Evolutionary conservation across 92 coral and sea anemone genomes (phyloP).

Genomic region (Palythoa grandis): DNA sequence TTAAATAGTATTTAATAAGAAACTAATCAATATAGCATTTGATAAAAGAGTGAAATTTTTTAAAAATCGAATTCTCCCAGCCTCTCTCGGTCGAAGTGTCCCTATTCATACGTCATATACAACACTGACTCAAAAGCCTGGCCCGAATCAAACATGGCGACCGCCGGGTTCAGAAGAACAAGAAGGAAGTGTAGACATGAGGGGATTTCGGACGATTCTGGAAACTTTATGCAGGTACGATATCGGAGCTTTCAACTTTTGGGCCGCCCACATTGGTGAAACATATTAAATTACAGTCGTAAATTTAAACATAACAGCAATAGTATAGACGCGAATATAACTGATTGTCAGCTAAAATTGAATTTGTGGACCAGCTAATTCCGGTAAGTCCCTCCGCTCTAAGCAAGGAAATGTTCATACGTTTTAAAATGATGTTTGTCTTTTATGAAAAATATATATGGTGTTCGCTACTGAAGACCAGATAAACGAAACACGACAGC

Average conservation of each 20-base stretch:
- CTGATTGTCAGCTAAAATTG: conserved; percentile 4
- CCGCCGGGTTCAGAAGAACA: conserved; percentile 55
- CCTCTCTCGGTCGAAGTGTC: conserved; percentile 35
- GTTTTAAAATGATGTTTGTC: not conserved
- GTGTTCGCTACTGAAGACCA: not conserved
- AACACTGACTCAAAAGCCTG: conserved; percentile 19
- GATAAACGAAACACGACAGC: not conserved
- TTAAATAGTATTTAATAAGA: not conserved
- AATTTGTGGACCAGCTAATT: not conserved
- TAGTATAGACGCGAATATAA: conserved; percentile 20
- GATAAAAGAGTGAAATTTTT: not conserved
- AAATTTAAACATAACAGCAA: conserved; percentile 30
- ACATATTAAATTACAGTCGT: conserved; percentile 29
- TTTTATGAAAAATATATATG: not conserved
- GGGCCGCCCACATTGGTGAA: conserved; percentile 36
- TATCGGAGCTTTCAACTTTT: conserved; percentile 14
- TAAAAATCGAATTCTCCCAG: conserved; percentile 30
- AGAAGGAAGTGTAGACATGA: conserved; percentile 54
- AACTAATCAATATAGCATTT: not conserved
- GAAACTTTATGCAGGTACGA: conserved; percentile 39
- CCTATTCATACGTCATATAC: conserved; percentile 37
- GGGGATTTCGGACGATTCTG: conserved; percentile 10
- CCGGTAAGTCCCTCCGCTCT: not conserved
- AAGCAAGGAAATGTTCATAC: not conserved
- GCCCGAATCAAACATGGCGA: conserved; percentile 69